Conservation (phyloP, 1,140 invertebrate genomes). For the Eumeta japonica region DNA sequence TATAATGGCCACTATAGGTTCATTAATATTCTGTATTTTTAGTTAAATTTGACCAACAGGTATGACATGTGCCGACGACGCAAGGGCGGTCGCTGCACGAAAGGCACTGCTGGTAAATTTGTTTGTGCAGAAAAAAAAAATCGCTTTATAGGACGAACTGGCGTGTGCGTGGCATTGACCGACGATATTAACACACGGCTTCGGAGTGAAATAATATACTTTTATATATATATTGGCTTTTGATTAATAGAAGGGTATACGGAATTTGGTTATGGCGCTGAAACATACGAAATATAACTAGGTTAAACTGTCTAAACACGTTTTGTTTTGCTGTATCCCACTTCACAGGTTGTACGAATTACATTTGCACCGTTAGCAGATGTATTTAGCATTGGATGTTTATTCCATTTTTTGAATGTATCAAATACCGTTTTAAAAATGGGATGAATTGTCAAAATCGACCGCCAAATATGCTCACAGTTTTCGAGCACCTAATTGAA, state of each 20-base stretch:
- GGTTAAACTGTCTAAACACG: too few relatives aligned
- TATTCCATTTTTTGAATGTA: too few relatives aligned
- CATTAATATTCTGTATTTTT: not conserved
- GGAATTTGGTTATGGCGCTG: slow-evolving; percentile 55
- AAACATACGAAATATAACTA: slow-evolving; percentile 28
- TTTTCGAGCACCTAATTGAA: too few relatives aligned
- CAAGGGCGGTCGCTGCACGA: slow-evolving; percentile 92
- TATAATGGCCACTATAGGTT: too few relatives aligned
- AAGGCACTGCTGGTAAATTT: slow-evolving; percentile 90
- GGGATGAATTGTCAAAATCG: too few relatives aligned
- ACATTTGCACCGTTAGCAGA: too few relatives aligned
- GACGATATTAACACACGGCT: too few relatives aligned
- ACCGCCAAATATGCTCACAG: too few relatives aligned
- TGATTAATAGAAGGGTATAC: slow-evolving; percentile 46
- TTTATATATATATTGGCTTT: slow-evolving; percentile 30
- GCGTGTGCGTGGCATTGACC: slow-evolving; percentile 34
- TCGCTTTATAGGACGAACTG: slow-evolving; percentile 16
- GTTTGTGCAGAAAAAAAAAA: slow-evolving; percentile 13
- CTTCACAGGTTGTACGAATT: too few relatives aligned
- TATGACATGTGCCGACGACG: slow-evolving; percentile 94
- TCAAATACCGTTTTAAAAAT: too few relatives aligned
- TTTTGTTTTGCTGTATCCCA: too few relatives aligned
- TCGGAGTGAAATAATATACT: slow-evolving; percentile 42
- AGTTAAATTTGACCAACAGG: slow-evolving; percentile 65
- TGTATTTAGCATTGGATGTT: too few relatives aligned